Conservation (phyloP, 2,888 invertebrate genomes). For the Habroteleia sp. region DNA sequence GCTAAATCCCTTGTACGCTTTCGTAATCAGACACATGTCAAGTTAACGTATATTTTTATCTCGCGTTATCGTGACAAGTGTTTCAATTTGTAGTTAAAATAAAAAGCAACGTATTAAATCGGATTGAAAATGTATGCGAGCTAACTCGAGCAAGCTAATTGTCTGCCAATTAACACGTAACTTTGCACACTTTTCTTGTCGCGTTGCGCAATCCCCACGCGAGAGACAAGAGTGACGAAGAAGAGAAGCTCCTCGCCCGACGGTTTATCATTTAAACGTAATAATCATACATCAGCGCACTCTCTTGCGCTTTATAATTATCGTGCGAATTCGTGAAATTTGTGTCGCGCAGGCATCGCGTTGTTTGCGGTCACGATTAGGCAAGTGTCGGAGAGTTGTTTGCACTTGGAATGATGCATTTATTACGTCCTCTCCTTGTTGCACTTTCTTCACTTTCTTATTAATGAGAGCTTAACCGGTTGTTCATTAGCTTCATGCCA, state of each 20-base stretch:
- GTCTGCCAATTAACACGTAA: conserved; percentile 70
- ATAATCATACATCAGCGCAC: conserved; percentile 71
- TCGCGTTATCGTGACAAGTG: conserved; percentile 35
- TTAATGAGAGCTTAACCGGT: conserved; percentile 62
- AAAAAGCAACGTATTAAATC: conserved; percentile 28
- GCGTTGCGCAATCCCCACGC: conserved; percentile 62
- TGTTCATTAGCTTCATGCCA: conserved; percentile 60
- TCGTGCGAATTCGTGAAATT: conserved; percentile 75
- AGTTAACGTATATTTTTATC: conserved; percentile 23
- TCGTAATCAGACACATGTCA: conserved; percentile 9
- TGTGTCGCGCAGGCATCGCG: conserved; percentile 63
- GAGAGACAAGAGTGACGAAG: conserved; percentile 23
- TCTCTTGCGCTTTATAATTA: conserved; percentile 70
- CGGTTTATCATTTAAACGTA: conserved; percentile 70
- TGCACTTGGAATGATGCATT: conserved; percentile 73
- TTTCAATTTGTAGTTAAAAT: conserved; percentile 30
- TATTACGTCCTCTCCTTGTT: conserved; percentile 60
- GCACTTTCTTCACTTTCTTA: conserved; percentile 62
- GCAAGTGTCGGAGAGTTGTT: conserved; percentile 69
- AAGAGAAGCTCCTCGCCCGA: conserved; percentile 22
- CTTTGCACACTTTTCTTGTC: conserved; percentile 56
- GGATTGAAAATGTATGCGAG: conserved; percentile 32
- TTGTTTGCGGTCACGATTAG: conserved; percentile 70
- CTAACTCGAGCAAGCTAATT: conserved; percentile 70
- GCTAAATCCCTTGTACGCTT: too few species aligned